Percentiles rank a stretch among this genome's conserved stretches.
phyloP scores from a whole-genome alignment of 2,888 invertebrate genomes.

The Tridacna crocea region DNA sequence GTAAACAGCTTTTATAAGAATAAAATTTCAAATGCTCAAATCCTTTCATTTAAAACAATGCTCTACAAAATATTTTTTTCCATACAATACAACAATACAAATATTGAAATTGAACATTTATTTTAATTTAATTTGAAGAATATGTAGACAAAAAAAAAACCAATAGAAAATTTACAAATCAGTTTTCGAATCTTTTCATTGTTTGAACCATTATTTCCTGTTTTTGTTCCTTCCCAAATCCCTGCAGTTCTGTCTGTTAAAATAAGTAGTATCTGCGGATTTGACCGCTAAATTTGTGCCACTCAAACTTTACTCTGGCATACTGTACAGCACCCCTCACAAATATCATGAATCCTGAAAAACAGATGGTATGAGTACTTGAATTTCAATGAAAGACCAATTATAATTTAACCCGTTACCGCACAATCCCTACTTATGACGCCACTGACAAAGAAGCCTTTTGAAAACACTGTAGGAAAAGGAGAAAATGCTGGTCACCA shows the following conservation, averaged over 20 bases:
- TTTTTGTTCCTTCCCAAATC: slow-evolving; percentile 1
- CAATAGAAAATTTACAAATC: not conserved
- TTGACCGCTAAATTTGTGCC: slow-evolving; percentile 74
- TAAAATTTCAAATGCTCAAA: too few relatives aligned
- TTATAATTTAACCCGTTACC: not conserved
- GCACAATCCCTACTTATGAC: too few relatives aligned
- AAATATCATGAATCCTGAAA: slow-evolving; percentile 82
- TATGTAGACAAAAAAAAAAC: slow-evolving; percentile 13
- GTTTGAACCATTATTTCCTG: slow-evolving; percentile 13
- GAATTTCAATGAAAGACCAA: not conserved
- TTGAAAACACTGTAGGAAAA: too few relatives aligned
- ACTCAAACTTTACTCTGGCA: slow-evolving; percentile 81
- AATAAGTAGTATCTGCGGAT: slow-evolving; percentile 64
- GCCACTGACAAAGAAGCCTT: too few relatives aligned
- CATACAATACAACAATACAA: too few relatives aligned
- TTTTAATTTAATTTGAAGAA: slow-evolving; percentile 20
- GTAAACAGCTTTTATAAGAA: too few relatives aligned
- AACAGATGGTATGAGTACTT: not conserved
- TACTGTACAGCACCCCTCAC: slow-evolving; percentile 82
- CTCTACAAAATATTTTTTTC: too few relatives aligned
- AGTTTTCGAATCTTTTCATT: not conserved
- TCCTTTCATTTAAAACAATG: too few relatives aligned
- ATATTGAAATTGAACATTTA: too few relatives aligned
- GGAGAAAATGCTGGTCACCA: too few relatives aligned
- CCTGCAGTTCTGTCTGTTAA: slow-evolving; percentile 7